Evolutionary conservation across 2,113 vertebrate species (phyloP).

Genomic region (Oreocharis arfaki): DNA sequence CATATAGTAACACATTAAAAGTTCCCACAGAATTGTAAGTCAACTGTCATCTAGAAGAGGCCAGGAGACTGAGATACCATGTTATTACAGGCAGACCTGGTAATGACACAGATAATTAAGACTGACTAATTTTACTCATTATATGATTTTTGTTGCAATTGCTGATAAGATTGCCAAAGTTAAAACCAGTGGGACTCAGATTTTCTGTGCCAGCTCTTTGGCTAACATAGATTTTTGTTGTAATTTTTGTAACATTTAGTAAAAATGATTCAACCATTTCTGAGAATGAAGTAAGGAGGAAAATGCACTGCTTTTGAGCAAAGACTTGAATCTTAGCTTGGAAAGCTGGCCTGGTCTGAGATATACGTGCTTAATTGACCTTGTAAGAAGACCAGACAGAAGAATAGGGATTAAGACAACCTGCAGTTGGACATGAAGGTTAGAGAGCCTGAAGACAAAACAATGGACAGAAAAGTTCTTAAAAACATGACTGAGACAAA

Average conservation of each 20-base stretch:
- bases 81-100: not conserved
- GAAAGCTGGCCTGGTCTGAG: not conserved
- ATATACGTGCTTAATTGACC: not conserved
- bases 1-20: not conserved
- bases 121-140: conserved; percentile 25
- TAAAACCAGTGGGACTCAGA: not conserved
- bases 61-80: not conserved
- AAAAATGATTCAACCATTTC: not conserved
- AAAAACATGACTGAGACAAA: not conserved
- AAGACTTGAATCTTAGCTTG: not conserved
- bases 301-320: not conserved
- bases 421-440: not conserved
- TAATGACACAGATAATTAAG: conserved; percentile 27
- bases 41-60: not conserved
- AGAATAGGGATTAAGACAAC: not conserved
- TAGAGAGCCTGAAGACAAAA: not conserved
- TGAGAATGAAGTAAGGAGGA: not conserved
- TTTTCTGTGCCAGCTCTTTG: not conserved
- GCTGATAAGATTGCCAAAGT: conserved; percentile 13
- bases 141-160: not conserved
- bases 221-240: not conserved
- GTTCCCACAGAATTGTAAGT: conserved; percentile 29
- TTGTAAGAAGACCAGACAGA: not conserved
- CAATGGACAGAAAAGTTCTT: not conserved
- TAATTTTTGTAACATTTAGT: not conserved